Evolutionary conservation across 1,140 invertebrate genomes (phyloP), one percentile per base, ranked within the genome.

Genomic region (Drosophila sproati): DNA sequence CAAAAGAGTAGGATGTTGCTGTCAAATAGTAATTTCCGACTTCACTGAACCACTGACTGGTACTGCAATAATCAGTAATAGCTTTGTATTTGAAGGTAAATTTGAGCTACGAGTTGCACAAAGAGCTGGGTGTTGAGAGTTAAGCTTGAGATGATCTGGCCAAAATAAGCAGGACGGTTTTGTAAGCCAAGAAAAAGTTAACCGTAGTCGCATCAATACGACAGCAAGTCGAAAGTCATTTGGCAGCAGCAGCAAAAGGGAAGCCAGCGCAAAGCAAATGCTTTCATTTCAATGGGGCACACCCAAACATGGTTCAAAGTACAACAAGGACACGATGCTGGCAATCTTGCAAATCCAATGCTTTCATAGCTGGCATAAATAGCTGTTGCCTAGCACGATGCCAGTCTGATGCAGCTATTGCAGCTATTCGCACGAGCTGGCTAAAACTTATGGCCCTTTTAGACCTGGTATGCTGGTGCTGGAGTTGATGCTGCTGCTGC

Each of bases 341-440:
- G 79, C 66, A 60, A 68, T 79, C 66, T 68, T 34, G 60, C 51
- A 32, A 67, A 57, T 41, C 52, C 55, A 50, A 72, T 62, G 55
- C 69, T 72, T 61, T 76, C 31, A 72, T 50, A 39, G 56, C 41
- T 43, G 74, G 74, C 83, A 88, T 88, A 88, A 88, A 82, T 77
- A 78, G 85, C 37, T 75, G 35, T 31, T 66, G 74, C 56, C 50
- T n/a, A 5, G n/a, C 12, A 10, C 7, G 41, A 37, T 59, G 32
- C 28, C 10, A 3, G 7, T 37, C 51, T 59, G 59, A 34, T 35
- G 50, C 45, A 31, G 41, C n/a, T 48, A 52, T 10, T 47, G 68
- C 59, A 54, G 51, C 59, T 63, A 71, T 71, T 67, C 67, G 54
- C 71, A 81, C 60, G 72, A 72, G 56, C 70, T 60, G 73, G 59